Conservation (phyloP, 2,113 vertebrate genomes). For the Crocuta crocuta region DNA sequence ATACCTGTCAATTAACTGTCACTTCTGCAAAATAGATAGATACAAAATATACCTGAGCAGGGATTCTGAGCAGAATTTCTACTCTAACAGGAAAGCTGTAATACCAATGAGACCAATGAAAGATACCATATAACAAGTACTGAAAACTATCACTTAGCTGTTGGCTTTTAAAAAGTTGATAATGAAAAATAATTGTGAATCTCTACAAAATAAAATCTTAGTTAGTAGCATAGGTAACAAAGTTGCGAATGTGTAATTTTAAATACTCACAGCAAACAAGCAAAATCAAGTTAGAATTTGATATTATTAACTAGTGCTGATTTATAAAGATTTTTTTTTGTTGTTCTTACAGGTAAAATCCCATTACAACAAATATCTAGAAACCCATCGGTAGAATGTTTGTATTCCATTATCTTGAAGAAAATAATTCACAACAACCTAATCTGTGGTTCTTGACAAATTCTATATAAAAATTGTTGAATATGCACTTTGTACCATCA, state of each 20-base stretch:
- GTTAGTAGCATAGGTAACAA: constrained; percentile 67
- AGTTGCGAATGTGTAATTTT: constrained; percentile 46
- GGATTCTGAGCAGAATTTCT: neutral
- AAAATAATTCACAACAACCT: neutral
- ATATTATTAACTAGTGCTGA: constrained; percentile 63
- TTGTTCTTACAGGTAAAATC: constrained; percentile 79
- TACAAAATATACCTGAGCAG: neutral
- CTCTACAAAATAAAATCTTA: constrained; percentile 16
- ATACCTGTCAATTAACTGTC: neutral
- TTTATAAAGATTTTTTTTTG: constrained; percentile 34
- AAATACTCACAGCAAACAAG: constrained; percentile 83
- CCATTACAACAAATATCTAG: constrained; percentile 77
- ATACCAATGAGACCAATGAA: neutral
- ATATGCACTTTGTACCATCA: neutral
- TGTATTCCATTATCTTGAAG: neutral
- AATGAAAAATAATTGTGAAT: neutral
- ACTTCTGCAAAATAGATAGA: neutral
- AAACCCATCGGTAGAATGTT: neutral
- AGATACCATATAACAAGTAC: neutral
- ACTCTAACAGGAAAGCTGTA: neutral
- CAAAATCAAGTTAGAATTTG: constrained; percentile 81
- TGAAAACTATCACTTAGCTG: neutral
- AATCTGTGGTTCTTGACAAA: constrained; percentile 5
- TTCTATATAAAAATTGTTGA: neutral
- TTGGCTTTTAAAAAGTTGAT: constrained; percentile 50